A percentile compares a stretch with the other conserved stretches of the same genome.
Evolutionary conservation across 1,140 invertebrate species (phyloP).

Genomic region (Bombus confusus): DNA sequence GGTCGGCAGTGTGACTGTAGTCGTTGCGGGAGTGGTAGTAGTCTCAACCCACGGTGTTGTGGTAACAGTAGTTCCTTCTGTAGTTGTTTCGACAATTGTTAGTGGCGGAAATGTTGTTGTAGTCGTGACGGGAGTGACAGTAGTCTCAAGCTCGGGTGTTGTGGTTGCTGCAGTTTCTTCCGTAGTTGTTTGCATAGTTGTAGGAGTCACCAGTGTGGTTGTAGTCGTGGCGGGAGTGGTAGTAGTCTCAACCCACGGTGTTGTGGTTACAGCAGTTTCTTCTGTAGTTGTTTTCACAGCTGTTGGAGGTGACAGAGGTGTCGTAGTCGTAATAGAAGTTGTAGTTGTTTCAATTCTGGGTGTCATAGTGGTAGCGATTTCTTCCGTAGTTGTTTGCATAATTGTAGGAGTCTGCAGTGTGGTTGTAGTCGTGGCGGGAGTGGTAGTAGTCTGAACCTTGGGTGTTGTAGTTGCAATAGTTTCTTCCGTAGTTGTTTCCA

Average conservation of each 20-base stretch:
- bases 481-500: too few species aligned
- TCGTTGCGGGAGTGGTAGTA: neutral
- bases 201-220: too few species aligned
- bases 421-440: neutral
- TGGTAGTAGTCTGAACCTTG: too few species aligned
- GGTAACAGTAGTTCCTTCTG: too few species aligned
- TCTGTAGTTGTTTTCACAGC: neutral
- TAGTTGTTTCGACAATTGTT: too few species aligned
- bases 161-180: too few species aligned
- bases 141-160: too few species aligned
- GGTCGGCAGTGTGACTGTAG: neutral
- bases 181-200: too few species aligned
- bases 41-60: neutral
- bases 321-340: neutral
- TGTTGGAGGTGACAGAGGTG: rapidly evolving
- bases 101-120: neutral
- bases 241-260: too few species aligned
- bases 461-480: too few species aligned
- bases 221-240: too few species aligned
- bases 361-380: neutral
- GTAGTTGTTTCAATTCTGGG: neutral
- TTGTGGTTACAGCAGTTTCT: neutral
- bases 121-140: neutral
- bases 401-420: neutral
- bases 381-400: too few species aligned